Conservation (phyloP, 2,888 invertebrate genomes). For the Xestia ashworthii region DNA sequence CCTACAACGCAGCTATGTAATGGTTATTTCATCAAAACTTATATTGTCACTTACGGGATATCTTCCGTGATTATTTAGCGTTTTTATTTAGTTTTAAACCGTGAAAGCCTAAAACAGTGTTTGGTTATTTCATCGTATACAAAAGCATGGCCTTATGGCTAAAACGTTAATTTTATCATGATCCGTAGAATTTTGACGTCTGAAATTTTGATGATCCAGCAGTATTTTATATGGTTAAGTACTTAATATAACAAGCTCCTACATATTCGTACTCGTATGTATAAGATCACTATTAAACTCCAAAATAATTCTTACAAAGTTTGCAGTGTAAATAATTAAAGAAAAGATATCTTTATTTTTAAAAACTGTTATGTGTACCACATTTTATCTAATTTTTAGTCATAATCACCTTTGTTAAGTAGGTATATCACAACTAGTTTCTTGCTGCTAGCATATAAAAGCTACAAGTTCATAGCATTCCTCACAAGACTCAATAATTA, state of each 20-base stretch:
- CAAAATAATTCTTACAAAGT: background rate
- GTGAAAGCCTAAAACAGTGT: too few relatives aligned
- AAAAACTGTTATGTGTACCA: background rate
- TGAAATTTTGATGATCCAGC: background rate
- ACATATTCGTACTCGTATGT: too few relatives aligned
- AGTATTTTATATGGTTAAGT: too few relatives aligned
- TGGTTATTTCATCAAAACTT: too few relatives aligned
- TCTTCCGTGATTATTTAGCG: too few relatives aligned
- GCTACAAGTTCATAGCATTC: background rate
- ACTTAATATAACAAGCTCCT: too few relatives aligned
- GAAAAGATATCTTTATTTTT: background rate
- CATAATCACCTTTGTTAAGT: background rate
- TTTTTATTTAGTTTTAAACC: too few relatives aligned
- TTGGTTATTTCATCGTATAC: too few relatives aligned
- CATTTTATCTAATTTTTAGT: background rate
- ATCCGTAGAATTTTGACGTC: background rate
- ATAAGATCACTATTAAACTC: background rate
- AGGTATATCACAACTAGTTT: background rate
- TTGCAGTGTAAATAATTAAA: background rate
- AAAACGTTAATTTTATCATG: background rate
- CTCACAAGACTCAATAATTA: background rate
- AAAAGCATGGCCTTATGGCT: background rate
- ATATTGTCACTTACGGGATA: too few relatives aligned
- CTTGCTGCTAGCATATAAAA: background rate
- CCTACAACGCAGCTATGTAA: background rate